Evolutionary conservation across 2,888 invertebrate genomes (phyloP), one percentile per base, ranked within the genome.

Genomic region (Embidobia sp.): DNA sequence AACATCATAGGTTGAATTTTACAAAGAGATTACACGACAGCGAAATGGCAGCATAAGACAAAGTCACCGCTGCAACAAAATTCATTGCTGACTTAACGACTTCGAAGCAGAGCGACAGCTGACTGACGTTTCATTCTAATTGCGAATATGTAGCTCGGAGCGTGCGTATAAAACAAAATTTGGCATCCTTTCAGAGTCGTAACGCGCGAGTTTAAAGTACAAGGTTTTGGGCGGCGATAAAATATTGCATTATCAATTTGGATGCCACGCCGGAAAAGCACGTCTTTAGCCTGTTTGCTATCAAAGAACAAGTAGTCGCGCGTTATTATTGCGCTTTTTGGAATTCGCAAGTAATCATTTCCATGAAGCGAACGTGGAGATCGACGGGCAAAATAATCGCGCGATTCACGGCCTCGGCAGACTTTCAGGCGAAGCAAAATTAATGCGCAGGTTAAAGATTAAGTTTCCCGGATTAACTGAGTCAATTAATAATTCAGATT

Each of bases 81-180:
- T 72, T 72, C 72, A 63, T 77, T 67, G 72, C 48, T 61, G 55
- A 66, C 72, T 61, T 49, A 37, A 37, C 37, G 37, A 37, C 37
- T 16, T 37, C 37, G 37, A 37, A 63, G 67, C 42, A 64, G 66
- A 72, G 57, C 73, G 77, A 77, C 77, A 69, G 57, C 27, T 73
- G 73, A 77, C 73, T 73, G 77, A 73, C 73, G 73, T 77, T 69
- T 66, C 46, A 61, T 74, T 74, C 69, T 77, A 77, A 73, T 77
- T 73, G 77, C 51, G 72, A 77, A 48, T 53, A 48, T 53, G 63
- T 42, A 27, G 46, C 61, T 61, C 33, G 63, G 33, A 77, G 57
- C 49, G 27, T 15, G 42, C 11, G 63, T 44, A 67, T 63, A 44
- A 66, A 73, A 66, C 73, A 69, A 63, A 57, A 57, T 67, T 67